phyloP scores from a whole-genome alignment of 2,797 vertebrate species.

The Rousettus madagascariensis region DNA sequence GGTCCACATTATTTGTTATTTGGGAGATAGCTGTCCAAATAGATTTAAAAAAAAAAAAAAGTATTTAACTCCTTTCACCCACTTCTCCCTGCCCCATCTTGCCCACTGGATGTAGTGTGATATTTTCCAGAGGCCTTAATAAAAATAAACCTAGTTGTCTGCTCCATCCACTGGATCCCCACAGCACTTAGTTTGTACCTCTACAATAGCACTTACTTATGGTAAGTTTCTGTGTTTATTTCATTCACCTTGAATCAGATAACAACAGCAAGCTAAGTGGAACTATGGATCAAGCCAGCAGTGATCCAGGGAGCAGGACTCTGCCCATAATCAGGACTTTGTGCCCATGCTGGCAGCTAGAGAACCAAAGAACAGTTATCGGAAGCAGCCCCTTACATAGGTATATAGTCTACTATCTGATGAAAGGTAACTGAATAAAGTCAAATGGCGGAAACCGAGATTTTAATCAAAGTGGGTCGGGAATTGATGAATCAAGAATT shows the following conservation, averaged over 20 bases:
- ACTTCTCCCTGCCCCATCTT: background rate
- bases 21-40: background rate
- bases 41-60: background rate
- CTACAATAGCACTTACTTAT: background rate
- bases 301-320: background rate
- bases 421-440: background rate
- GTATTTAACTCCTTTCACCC: background rate
- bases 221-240: background rate
- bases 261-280: background rate
- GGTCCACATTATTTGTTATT: background rate
- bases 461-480: background rate
- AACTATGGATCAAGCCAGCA: background rate
- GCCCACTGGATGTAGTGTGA: background rate
- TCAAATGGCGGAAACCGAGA: background rate
- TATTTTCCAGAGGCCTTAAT: background rate
- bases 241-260: background rate
- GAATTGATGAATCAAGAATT: background rate
- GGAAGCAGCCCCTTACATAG: background rate
- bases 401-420: background rate
- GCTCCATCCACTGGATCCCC: background rate
- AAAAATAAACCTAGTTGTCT: background rate
- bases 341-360: background rate
- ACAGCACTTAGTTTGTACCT: background rate
- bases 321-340: background rate
- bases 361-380: background rate